A percentile compares a stretch with the other conserved stretches of the same genome.
Evolutionary conservation across 2,888 invertebrate genomes (phyloP).

Genomic region (Phengaris arion): DNA sequence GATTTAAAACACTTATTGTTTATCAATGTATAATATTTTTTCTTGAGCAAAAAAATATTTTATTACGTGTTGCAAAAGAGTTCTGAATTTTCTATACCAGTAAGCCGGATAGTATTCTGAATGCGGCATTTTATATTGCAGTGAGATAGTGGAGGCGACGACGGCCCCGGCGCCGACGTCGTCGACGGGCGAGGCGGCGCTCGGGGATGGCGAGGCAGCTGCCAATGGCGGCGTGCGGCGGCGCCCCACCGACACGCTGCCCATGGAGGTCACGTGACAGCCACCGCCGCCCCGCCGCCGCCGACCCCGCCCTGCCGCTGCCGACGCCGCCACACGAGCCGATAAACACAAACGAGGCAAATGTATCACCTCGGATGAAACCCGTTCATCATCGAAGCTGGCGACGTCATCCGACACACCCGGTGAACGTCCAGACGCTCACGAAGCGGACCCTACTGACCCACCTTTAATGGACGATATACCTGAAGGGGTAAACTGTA

Average conservation of each 20-base stretch:
- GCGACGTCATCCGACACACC: not conserved
- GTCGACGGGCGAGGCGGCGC: constrained; percentile 36
- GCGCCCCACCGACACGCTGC: constrained; percentile 56
- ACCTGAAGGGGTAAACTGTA: not conserved
- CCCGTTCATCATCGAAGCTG: not conserved
- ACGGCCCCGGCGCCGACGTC: constrained; percentile 45
- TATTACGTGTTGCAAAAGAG: no score
- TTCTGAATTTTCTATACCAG: no score
- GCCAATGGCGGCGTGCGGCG: constrained; percentile 52
- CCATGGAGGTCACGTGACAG: constrained; percentile 77
- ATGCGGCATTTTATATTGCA: constrained; percentile 39
- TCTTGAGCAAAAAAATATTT: no score
- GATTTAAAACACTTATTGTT: no score
- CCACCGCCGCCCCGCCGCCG: constrained; percentile 37
- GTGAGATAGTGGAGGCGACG: constrained; percentile 56
- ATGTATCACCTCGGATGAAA: not conserved
- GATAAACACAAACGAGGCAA: not conserved
- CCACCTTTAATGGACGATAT: not conserved
- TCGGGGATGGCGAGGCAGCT: constrained; percentile 41
- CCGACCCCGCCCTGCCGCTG: not conserved
- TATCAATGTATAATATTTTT: no score
- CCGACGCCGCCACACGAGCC: constrained; percentile 23
- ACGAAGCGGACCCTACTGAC: not conserved
- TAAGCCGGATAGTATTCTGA: not conserved
- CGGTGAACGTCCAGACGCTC: not conserved